Conservation (phyloP, 2,113 vertebrate genomes). For the Osmerus mordax region DNA sequence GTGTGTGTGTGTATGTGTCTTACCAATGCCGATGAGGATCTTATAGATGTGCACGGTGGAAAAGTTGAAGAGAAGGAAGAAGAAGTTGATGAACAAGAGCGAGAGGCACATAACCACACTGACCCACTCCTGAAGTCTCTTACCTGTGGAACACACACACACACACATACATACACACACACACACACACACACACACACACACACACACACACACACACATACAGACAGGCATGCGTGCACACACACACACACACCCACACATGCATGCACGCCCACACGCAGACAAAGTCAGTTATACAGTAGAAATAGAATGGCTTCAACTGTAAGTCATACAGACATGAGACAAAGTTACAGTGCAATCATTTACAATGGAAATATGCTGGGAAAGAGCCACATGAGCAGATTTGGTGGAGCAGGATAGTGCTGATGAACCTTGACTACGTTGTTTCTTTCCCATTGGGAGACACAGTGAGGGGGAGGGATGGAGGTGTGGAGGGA, state of each 20-base stretch:
- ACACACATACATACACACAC: background rate
- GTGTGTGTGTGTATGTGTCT: constrained; percentile 8
- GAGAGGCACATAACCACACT: constrained; percentile 66
- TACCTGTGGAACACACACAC: constrained; percentile 35
- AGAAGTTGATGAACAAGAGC: constrained; percentile 66
- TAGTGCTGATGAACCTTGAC: no score
- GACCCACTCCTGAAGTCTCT: constrained; percentile 66
- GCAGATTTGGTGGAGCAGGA: no score
- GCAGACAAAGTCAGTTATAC: background rate
- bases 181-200: background rate
- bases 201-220: background rate
- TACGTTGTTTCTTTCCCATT: no score
- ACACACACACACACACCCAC: background rate
- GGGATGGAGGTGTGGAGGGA: no score
- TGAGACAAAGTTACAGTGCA: no score
- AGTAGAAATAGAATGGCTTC: background rate
- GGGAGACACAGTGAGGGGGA: no score
- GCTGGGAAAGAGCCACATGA: no score
- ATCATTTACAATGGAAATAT: no score
- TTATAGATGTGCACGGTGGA: constrained; percentile 63
- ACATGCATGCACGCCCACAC: background rate
- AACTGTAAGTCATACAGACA: no score
- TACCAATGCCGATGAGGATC: constrained; percentile 64
- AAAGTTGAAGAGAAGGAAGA: constrained; percentile 65
- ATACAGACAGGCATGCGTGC: background rate